Evolutionary conservation across 2,113 vertebrate species (phyloP).

Genomic region (Petrocephalus zakoni): DNA sequence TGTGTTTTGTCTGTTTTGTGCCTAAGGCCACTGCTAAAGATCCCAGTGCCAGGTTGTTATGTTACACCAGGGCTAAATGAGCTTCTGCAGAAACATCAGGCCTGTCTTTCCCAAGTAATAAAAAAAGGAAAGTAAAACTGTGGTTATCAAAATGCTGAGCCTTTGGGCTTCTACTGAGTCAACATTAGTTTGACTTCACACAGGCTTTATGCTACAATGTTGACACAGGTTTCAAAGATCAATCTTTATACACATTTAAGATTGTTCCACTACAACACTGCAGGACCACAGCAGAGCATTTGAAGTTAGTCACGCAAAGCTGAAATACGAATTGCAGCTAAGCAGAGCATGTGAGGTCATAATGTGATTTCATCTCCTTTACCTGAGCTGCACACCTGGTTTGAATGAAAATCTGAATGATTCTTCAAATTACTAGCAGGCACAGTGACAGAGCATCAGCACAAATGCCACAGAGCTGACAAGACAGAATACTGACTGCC

Average conservation of each 20-base stretch:
- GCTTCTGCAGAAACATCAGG: not conserved
- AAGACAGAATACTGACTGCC: not conserved
- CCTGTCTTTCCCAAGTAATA: not conserved
- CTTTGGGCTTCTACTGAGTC: not conserved
- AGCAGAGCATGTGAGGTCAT: not conserved
- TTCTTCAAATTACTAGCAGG: not conserved
- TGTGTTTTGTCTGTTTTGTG: not conserved
- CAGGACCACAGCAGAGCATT: not conserved
- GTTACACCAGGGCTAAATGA: not conserved
- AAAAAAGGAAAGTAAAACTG: not conserved
- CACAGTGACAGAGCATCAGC: not conserved
- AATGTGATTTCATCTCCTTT: not conserved
- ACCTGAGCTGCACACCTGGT: not conserved
- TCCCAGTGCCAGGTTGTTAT: not conserved
- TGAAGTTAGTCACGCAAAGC: not conserved
- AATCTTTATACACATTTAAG: not conserved
- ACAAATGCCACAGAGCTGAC: not conserved
- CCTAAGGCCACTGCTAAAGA: not conserved
- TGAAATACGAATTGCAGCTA: not conserved
- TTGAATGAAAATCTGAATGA: not conserved
- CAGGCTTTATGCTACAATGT: not conserved
- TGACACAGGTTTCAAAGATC: not conserved
- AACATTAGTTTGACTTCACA: not conserved
- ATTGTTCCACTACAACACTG: not conserved
- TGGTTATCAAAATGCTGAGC: slow-evolving; percentile 3